Evolutionary conservation across 2,888 invertebrate species (phyloP).

Genomic region (Andrena marginata): DNA sequence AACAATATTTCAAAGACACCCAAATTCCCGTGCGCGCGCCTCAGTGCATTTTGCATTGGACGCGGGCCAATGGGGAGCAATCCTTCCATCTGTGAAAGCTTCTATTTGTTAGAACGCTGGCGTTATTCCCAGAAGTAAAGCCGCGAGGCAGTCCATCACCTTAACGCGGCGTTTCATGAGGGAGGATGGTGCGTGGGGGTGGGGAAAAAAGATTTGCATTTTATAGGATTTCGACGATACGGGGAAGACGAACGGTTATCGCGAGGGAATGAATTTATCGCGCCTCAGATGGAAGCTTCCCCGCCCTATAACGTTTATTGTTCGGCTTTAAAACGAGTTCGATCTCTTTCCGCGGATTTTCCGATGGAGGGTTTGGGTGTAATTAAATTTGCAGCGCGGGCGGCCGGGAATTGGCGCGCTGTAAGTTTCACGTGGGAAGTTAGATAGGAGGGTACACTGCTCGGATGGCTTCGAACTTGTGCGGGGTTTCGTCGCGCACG

Average conservation of each 20-base stretch:
- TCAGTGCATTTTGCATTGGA: slow-evolving; percentile 19
- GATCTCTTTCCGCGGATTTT: neutral
- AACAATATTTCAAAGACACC: neutral
- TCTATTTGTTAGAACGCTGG: slow-evolving; percentile 49
- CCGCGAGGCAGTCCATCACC: slow-evolving; percentile 31
- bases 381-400: slow-evolving; percentile 14
- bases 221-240: slow-evolving; percentile 9
- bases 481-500: neutral
- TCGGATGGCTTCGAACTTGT: neutral
- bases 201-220: slow-evolving; percentile 20
- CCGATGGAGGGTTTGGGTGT: neutral
- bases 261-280: slow-evolving; percentile 9
- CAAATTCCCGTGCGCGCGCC: neutral
- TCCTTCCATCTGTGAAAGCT: slow-evolving; percentile 9
- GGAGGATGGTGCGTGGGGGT: neutral
- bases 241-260: slow-evolving; percentile 12
- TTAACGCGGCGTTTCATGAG: slow-evolving; percentile 19
- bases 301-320: neutral
- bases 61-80: neutral
- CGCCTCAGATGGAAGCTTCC: neutral
- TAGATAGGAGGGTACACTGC: neutral
- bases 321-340: neutral
- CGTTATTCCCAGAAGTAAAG: slow-evolving; percentile 39
- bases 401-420: neutral
- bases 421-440: slow-evolving; percentile 16